Conservation (phyloP, 2,797 vertebrate genomes). For the Aselliscus stoliczkanus region DNA sequence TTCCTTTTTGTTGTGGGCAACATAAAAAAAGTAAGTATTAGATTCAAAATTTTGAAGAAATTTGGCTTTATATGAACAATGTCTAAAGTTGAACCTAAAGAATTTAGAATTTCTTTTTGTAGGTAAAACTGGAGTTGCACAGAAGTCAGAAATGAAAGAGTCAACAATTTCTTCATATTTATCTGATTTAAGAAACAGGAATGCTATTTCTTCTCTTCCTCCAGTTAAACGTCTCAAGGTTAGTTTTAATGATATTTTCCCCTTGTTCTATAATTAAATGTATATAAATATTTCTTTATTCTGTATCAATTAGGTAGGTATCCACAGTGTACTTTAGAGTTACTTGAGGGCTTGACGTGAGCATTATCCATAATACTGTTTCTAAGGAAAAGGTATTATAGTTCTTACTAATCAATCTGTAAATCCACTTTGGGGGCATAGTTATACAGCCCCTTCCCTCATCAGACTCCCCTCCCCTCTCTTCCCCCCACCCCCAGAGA, state of each 20-base stretch:
- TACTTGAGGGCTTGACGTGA: background rate
- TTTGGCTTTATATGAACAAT: constrained; percentile 41
- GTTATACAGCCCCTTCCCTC: background rate
- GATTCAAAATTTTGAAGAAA: constrained; percentile 44
- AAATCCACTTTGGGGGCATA: background rate
- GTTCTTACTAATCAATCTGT: constrained; percentile 1
- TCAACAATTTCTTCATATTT: constrained; percentile 89
- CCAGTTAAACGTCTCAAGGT: constrained; percentile 94
- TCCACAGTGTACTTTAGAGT: background rate
- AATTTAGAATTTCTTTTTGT: constrained; percentile 60
- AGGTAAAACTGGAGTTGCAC: constrained; percentile 93
- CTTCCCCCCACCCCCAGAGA: background rate
- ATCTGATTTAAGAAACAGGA: constrained; percentile 89
- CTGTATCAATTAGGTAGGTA: background rate
- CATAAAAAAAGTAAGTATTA: constrained; percentile 41
- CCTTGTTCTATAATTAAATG: constrained; percentile 42
- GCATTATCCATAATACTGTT: constrained; percentile 7
- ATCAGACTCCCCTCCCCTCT: background rate
- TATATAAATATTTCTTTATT: background rate
- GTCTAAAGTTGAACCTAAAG: constrained; percentile 41
- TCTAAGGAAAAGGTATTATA: background rate
- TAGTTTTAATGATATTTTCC: constrained; percentile 32
- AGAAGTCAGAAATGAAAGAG: constrained; percentile 81
- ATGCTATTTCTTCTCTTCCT: constrained; percentile 85
- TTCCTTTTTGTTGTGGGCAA: constrained; percentile 21